These are phyloP conservation scores for Platycercus adscitus DNA, from an alignment of 2,113 vertebrate species.

Conservation along the genomic window DNA sequence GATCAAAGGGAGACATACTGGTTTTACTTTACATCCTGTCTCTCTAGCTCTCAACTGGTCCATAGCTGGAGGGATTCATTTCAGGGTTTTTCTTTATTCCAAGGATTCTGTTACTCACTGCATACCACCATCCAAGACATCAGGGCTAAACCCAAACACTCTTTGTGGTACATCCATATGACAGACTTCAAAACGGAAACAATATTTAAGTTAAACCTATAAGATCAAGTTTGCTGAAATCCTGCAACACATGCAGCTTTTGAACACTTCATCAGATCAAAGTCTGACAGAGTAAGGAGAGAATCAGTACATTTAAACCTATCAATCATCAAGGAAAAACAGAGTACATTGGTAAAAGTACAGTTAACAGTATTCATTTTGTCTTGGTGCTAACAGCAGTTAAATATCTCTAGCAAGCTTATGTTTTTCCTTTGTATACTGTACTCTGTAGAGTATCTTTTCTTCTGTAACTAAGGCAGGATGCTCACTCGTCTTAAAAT, in stretches of 20 bases:
- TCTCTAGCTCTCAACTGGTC: slow-evolving; percentile 65
- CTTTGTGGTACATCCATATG: slow-evolving; percentile 74
- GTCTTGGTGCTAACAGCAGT: not conserved
- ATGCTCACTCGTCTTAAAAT: not conserved
- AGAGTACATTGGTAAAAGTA: not conserved
- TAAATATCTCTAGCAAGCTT: not conserved
- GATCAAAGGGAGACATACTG: slow-evolving; percentile 79
- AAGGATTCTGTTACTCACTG: slow-evolving; percentile 77
- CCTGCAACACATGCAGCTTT: slow-evolving; percentile 69
- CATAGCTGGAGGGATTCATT: slow-evolving; percentile 77
- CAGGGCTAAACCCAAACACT: slow-evolving; percentile 65
- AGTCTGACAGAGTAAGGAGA: slow-evolving; percentile 32
- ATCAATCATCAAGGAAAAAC: slow-evolving; percentile 2
- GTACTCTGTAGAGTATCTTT: not conserved
- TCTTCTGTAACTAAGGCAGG: not conserved
- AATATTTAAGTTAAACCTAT: slow-evolving; percentile 77
- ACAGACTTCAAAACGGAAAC: slow-evolving; percentile 80
- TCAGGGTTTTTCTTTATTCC: slow-evolving; percentile 77
- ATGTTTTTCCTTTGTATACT: not conserved
- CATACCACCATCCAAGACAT: slow-evolving; percentile 69
- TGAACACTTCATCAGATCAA: slow-evolving; percentile 65
- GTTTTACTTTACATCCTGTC: slow-evolving; percentile 81
- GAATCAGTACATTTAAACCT: not conserved
- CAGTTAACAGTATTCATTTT: not conserved
- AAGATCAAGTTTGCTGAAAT: slow-evolving; percentile 78